Percentiles rank a stretch among this genome's conserved stretches.
These are phyloP conservation scores for Halcyon smyrnensis DNA, from an alignment of 2,797 vertebrate genomes.

Conservation along the genomic window DNA sequence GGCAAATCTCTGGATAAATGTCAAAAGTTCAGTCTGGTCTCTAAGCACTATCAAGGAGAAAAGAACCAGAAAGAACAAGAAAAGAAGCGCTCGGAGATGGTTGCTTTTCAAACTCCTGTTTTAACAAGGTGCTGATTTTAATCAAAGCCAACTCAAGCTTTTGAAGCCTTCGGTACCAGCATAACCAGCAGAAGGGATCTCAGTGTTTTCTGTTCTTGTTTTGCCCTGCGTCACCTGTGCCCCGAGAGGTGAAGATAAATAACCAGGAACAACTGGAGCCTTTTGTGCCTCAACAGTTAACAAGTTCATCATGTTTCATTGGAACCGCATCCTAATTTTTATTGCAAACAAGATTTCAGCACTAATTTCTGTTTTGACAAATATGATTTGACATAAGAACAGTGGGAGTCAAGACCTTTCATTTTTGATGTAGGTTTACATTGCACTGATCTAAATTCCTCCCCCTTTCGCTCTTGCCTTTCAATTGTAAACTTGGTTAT, in stretches of 20 bases:
- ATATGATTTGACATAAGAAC: constrained; percentile 48
- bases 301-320: not conserved
- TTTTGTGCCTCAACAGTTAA: constrained; percentile 1
- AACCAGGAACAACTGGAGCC: not conserved
- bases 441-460: constrained; percentile 51
- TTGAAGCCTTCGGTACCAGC: not conserved
- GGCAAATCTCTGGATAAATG: not conserved
- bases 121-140: constrained; percentile 10
- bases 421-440: constrained; percentile 65
- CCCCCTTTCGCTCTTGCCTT: constrained; percentile 46
- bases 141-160: not conserved
- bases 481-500: constrained; percentile 51
- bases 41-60: not conserved
- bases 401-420: constrained; percentile 66
- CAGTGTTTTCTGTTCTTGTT: not conserved
- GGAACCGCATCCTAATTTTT: constrained; percentile 44
- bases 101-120: not conserved
- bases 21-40: constrained; percentile 16
- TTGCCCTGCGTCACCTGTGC: not conserved
- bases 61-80: not conserved
- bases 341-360: constrained; percentile 54
- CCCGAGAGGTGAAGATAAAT: not conserved
- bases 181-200: not conserved
- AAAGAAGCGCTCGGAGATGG: not conserved
- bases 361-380: constrained; percentile 72